These are phyloP conservation scores for Diploptera punctata DNA, from an alignment of 2,888 invertebrate genomes.

Conservation along the genomic window DNA sequence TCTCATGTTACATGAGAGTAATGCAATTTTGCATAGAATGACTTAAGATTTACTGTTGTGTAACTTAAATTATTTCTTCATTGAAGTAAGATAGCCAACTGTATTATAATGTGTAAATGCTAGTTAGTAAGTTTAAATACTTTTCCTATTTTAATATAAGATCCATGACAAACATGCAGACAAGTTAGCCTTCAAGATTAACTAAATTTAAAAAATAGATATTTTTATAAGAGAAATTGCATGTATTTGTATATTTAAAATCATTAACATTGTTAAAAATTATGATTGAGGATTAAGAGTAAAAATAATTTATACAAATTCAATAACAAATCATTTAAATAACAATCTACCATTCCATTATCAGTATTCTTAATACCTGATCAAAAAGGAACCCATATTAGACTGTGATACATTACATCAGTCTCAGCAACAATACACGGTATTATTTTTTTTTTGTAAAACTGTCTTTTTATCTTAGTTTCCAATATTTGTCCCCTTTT, in stretches of 20 bases:
- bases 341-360: slow-evolving; percentile 30
- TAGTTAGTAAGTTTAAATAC: not conserved
- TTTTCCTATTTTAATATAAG: not conserved
- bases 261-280: too few species aligned
- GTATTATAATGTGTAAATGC: not conserved
- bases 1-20: slow-evolving; percentile 1
- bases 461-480: too few species aligned
- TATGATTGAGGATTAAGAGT: too few species aligned
- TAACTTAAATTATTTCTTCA: slow-evolving; percentile 27
- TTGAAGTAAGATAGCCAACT: not conserved
- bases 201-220: too few species aligned
- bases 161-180: too few species aligned
- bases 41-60: slow-evolving; percentile 3
- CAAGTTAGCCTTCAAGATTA: too few species aligned
- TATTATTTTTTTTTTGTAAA: too few species aligned
- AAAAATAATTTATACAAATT: too few species aligned
- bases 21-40: slow-evolving; percentile 6
- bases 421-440: too few species aligned
- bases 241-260: too few species aligned
- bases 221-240: too few species aligned
- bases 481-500: not conserved
- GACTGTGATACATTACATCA: not conserved
- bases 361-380: slow-evolving; percentile 34
- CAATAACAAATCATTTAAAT: too few species aligned
- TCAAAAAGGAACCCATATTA: not conserved